phyloP scores from a whole-genome alignment of 2,888 invertebrate species.

The Pandemis cinnamomeana region DNA sequence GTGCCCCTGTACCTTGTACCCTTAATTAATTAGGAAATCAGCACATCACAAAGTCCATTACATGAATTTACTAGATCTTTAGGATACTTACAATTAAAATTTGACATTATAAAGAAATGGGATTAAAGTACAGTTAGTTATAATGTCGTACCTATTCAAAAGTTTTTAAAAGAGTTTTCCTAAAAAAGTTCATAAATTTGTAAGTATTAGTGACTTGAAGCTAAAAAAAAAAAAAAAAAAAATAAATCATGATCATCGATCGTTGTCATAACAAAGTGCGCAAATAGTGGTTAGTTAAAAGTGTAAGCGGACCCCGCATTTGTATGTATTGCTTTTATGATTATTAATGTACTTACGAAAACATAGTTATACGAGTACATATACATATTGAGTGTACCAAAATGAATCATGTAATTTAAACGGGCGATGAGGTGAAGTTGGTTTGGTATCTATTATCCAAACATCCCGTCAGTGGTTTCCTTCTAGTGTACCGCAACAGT shows the following conservation, averaged over 20 bases:
- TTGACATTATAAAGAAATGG: background rate
- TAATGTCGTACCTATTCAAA: no score
- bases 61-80: background rate
- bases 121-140: no score
- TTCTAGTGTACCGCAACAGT: conserved; percentile 10
- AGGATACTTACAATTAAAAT: background rate
- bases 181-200: no score
- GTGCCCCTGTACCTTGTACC: background rate
- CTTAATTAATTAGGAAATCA: conserved; percentile 1
- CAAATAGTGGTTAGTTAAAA: no score
- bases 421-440: conserved; percentile 15
- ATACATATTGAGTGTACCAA: conserved; percentile 1
- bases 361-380: background rate
- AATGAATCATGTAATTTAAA: conserved; percentile 15
- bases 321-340: background rate
- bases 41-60: background rate
- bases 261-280: no score
- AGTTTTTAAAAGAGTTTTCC: no score
- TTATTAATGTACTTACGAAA: background rate
- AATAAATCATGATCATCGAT: no score
- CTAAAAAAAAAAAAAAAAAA: no score
- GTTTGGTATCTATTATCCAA: conserved; percentile 26
- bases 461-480: conserved; percentile 31
- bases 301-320: no score
- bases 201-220: no score